A percentile compares a stretch with the other conserved stretches of the same genome.
phyloP scores from a whole-genome alignment of 2,797 vertebrate species.

The Betta splendens region DNA sequence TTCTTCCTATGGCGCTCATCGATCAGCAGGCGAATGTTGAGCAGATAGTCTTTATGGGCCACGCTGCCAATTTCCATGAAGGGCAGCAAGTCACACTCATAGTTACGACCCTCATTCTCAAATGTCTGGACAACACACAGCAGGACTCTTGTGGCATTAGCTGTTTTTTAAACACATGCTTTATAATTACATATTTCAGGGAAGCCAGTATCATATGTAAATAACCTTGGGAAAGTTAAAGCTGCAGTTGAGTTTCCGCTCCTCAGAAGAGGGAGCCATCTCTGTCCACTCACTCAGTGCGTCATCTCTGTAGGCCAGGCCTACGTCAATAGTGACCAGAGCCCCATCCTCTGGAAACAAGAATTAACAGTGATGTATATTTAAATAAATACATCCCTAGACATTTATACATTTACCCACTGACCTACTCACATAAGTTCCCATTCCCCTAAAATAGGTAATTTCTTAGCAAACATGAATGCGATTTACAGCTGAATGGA shows the following conservation, averaged over 20 bases:
- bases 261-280: conserved; percentile 90
- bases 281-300: conserved; percentile 87
- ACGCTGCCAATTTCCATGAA: conserved; percentile 97
- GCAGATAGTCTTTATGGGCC: conserved; percentile 96
- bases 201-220: too few species aligned
- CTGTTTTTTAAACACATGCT: too few species aligned
- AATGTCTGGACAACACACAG: conserved; percentile 72
- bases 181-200: too few species aligned
- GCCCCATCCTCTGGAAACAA: conserved; percentile 84
- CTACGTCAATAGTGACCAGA: conserved; percentile 88
- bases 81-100: conserved; percentile 91
- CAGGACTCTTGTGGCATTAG: too few species aligned
- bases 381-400: neutral
- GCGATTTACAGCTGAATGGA: too few species aligned
- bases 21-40: conserved; percentile 95
- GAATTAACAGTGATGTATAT: neutral
- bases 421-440: too few species aligned
- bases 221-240: conserved; percentile 88
- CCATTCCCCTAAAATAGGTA: neutral
- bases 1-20: conserved; percentile 91
- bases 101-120: conserved; percentile 91
- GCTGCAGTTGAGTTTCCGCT: conserved; percentile 90
- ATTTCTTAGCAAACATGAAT: neutral
- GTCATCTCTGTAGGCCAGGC: conserved; percentile 91
- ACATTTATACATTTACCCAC: too few species aligned